A percentile compares a stretch with the other conserved stretches of the same genome.
These are phyloP conservation scores for Falcunculus frontatus DNA, from an alignment of 2,113 vertebrate genomes.

Conservation along the genomic window DNA sequence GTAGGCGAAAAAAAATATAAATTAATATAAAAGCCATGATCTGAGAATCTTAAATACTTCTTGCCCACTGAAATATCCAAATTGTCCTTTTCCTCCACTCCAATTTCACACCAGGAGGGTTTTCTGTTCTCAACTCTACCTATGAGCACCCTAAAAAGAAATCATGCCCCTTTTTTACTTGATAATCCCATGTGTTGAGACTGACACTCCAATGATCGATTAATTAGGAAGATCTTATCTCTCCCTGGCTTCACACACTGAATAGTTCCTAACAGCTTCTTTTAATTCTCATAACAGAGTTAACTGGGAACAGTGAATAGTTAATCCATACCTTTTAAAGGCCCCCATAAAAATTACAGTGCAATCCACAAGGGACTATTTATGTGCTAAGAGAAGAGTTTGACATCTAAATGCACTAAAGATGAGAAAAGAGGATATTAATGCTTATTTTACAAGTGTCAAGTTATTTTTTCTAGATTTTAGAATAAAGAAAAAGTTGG, in stretches of 20 bases:
- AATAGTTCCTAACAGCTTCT: background rate
- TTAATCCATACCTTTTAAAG: background rate
- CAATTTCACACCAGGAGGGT: background rate
- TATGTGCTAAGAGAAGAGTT: background rate
- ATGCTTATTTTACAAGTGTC: background rate
- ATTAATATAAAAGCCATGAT: too few species aligned
- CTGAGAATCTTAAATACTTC: background rate
- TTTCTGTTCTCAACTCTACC: background rate
- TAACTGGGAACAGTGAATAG: background rate
- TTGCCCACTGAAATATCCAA: background rate
- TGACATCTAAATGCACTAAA: background rate
- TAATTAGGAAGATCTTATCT: background rate
- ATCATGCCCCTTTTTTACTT: background rate
- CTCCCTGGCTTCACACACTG: background rate
- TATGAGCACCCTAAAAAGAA: background rate
- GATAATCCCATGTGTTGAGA: background rate
- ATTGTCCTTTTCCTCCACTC: background rate
- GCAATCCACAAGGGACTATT: background rate
- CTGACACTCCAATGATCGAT: background rate
- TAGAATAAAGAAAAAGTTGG: background rate
- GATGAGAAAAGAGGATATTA: background rate
- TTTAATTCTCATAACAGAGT: background rate
- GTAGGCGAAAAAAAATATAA: fast-evolving
- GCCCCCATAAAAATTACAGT: background rate
- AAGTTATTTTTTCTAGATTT: background rate